Percentiles rank a stretch among this genome's conserved stretches.
Conservation (phyloP, 2,113 vertebrate genomes). For the Cacatua alba region DNA sequence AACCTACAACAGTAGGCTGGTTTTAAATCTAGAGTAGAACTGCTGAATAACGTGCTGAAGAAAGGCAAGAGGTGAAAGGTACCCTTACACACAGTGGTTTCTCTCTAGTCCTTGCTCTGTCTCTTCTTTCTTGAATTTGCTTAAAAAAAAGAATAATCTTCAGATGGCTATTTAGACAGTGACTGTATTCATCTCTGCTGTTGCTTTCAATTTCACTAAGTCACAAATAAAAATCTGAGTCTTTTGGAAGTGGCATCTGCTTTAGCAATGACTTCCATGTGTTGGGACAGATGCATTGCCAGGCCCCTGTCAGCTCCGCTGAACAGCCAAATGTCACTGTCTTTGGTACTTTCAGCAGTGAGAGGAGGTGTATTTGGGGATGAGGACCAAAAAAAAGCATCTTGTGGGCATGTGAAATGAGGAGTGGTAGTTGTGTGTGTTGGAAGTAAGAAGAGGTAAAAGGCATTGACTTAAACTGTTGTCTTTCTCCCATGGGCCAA, state of each 20-base stretch:
- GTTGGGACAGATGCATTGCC: neutral
- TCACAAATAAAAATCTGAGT: neutral
- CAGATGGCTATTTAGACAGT: accelerated
- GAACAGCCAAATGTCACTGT: neutral
- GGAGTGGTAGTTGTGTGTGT: neutral
- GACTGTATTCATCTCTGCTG: neutral
- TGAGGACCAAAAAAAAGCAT: neutral
- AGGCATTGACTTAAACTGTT: neutral
- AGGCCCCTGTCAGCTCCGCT: accelerated
- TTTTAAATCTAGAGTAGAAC: neutral
- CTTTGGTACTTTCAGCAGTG: neutral
- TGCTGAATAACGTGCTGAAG: neutral
- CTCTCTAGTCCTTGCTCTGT: neutral
- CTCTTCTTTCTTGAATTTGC: neutral
- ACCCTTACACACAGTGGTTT: neutral
- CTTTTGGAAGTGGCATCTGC: neutral
- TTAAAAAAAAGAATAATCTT: neutral
- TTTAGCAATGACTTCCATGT: neutral
- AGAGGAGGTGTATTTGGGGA: neutral
- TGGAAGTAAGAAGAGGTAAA: neutral
- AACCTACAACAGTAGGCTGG: neutral
- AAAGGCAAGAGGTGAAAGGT: neutral
- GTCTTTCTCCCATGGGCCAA: neutral
- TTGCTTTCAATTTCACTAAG: neutral
- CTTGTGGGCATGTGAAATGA: neutral